Conservation (phyloP, 2,113 vertebrate genomes). For the Seriola aureovittata region DNA sequence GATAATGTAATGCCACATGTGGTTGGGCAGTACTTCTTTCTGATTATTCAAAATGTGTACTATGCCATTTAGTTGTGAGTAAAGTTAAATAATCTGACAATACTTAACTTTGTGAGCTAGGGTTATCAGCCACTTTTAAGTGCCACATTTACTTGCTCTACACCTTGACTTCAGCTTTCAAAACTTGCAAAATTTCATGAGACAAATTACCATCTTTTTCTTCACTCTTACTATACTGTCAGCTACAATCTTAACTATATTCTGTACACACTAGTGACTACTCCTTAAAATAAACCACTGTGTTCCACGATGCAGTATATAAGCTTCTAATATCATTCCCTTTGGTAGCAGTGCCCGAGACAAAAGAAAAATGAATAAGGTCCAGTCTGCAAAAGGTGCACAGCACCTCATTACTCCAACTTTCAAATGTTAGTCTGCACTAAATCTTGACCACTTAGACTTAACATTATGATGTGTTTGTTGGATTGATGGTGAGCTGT, state of each 20-base stretch:
- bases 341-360: constrained; percentile 43
- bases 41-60: not conserved
- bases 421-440: constrained; percentile 3
- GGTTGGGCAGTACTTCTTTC: not conserved
- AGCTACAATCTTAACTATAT: constrained; percentile 9
- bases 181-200: constrained; percentile 9
- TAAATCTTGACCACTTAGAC: constrained; percentile 22
- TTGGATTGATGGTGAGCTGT: constrained; percentile 2
- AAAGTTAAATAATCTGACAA: not conserved
- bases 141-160: constrained; percentile 9
- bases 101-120: not conserved
- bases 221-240: not conserved
- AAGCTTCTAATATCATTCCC: constrained; percentile 6
- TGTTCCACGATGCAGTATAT: constrained; percentile 8
- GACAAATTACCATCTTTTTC: not conserved
- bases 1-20: not conserved
- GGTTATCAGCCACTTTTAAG: not conserved
- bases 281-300: constrained; percentile 20
- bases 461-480: constrained; percentile 17
- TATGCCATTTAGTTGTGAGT: not conserved
- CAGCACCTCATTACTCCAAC: constrained; percentile 32
- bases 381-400: constrained; percentile 14
- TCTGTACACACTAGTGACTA: constrained; percentile 10
- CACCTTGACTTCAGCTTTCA: not conserved
- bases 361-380: constrained; percentile 28